Evolutionary conservation across 1,140 invertebrate genomes (phyloP).

Genomic region (Cepaea nemoralis): DNA sequence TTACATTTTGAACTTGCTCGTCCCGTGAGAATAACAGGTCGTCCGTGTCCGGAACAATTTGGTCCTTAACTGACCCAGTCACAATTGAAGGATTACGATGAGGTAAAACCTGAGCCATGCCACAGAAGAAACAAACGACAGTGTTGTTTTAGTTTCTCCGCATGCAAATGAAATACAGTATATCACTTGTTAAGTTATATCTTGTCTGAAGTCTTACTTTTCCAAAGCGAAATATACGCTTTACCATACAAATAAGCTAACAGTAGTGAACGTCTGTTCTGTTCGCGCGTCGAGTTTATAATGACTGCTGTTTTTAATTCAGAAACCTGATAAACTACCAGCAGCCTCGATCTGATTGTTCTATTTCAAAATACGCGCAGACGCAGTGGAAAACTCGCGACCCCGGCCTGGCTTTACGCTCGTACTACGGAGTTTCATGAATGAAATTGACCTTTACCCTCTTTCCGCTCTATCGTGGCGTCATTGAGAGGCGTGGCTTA

Average conservation of each 20-base stretch:
- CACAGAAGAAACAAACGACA: slow-evolving; percentile 12
- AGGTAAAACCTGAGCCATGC: slow-evolving; percentile 32
- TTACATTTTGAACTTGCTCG: slow-evolving; percentile 20
- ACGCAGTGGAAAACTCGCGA: background rate
- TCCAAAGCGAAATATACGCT: background rate
- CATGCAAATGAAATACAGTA: background rate
- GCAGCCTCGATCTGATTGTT: slow-evolving; percentile 21
- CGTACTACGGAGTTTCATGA: background rate
- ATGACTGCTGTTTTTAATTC: background rate
- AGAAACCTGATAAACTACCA: background rate
- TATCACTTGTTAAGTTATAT: no score
- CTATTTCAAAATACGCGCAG: slow-evolving; percentile 3
- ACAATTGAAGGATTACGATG: slow-evolving; percentile 2
- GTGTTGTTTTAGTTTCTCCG: background rate
- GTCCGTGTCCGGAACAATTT: slow-evolving; percentile 34
- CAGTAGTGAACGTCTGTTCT: background rate
- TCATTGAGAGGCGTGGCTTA: slow-evolving; percentile 6
- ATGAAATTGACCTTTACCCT: slow-evolving; percentile 8
- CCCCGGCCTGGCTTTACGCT: background rate
- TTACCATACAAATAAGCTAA: no score
- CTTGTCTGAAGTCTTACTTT: background rate
- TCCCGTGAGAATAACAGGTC: slow-evolving; percentile 19
- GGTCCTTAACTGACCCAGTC: background rate
- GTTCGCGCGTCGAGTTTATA: slow-evolving; percentile 17
- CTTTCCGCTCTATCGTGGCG: background rate